Conservation (phyloP, 1,140 invertebrate species). For the Plutomurus gul region DNA sequence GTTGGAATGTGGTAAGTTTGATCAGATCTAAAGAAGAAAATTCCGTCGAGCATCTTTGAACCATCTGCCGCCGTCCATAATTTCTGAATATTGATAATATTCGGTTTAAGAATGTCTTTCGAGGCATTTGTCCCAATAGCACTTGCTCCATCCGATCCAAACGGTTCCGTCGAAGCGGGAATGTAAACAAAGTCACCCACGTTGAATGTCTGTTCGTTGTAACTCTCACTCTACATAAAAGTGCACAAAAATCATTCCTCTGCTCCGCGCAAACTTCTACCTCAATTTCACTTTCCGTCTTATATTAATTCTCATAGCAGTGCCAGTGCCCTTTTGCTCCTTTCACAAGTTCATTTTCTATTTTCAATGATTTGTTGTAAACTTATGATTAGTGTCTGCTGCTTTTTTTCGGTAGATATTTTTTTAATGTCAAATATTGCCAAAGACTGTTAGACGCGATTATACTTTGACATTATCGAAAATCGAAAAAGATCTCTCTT, state of each 20-base stretch:
- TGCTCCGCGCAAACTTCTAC: neutral
- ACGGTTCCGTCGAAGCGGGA: conserved; percentile 64
- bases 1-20: conserved; percentile 96
- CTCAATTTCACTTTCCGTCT: neutral
- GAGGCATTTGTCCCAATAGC: conserved; percentile 57
- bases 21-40: conserved; percentile 81
- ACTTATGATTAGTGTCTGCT: no score
- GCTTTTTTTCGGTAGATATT: no score
- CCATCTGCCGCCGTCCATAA: conserved; percentile 81
- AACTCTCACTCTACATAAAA: conserved; percentile 58
- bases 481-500: no score
- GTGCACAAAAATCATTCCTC: neutral
- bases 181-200: conserved; percentile 92
- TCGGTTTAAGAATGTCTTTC: conserved; percentile 72
- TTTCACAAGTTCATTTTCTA: no score
- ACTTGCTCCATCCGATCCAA: conserved; percentile 43
- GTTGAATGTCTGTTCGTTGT: conserved; percentile 73
- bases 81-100: conserved; percentile 86
- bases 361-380: no score
- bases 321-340: no score
- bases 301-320: neutral
- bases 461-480: no score
- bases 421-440: no score
- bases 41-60: conserved; percentile 87
- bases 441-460: no score